Base-by-base conservation (phyloP, 1,140 invertebrate species). In the Copidosoma floridanum region DNA sequence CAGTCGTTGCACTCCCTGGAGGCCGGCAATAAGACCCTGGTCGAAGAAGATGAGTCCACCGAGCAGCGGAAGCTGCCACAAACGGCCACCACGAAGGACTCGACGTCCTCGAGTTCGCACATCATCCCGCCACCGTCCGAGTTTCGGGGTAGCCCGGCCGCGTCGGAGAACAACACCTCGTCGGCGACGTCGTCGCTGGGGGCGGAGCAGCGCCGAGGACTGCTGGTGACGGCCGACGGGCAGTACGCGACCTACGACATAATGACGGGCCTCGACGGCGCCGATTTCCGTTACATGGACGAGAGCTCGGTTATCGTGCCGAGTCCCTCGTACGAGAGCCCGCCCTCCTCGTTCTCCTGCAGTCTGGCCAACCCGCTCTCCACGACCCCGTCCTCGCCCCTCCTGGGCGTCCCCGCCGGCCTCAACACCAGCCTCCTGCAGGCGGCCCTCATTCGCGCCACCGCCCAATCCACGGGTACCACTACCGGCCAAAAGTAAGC, bases 231-330 rank as follows among this genome's bases (percentile, higher is more conserved):
- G 4, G 50, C 32, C 0, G 61, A 78, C 7, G 82, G 80, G 37
- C 81, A 84, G 64, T 32, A 29, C 7, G 81, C 75, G n/a, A 87
- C 86, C 23, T 91, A 88, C 70, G 91, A 94, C 70, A 81, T 90
- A 56, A 77, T 93, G 51, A 84, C 88, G 23, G 89, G 89, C 56
- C 77, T 93, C 68, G 90, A 93, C 72, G 88, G 86, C 44, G 89
- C 88, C 12, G 92, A 94, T 78, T 78, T 94, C 35, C 83, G 88
- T 16, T 95, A 85, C 72, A 94, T 94, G 92, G 93, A 94, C 72
- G 93, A 95, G 71, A 94, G 91, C 75, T 94, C 92, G 6, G 84
- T 93, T 27, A 88, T 90, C 63, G 79, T 93, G 44, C 85, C 88
- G 18, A 90, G 89, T 57, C 89, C 90, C 23, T 85, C 84, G 44